phyloP scores from a whole-genome alignment of 2,888 invertebrate species.

The Sepioteuthis lessoniana region DNA sequence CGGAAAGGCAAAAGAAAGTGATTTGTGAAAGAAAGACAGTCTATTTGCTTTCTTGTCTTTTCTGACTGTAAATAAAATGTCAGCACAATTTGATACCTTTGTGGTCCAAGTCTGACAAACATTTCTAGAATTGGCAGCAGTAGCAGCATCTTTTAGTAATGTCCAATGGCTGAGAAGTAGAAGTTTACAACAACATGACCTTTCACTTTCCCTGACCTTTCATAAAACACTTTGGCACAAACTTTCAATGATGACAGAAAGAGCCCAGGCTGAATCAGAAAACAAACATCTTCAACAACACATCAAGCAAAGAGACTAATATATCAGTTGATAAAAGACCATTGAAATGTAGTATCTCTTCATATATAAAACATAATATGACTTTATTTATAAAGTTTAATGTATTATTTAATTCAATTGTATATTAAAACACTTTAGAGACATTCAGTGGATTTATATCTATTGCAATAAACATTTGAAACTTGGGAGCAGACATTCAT shows the following conservation, averaged over 20 bases:
- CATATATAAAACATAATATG: too few relatives aligned
- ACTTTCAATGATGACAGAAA: not conserved
- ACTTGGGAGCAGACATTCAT: too few relatives aligned
- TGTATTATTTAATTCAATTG: too few relatives aligned
- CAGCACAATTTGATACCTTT: constrained; percentile 1
- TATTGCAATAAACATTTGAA: too few relatives aligned
- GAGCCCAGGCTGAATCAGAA: not conserved
- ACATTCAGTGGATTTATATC: too few relatives aligned
- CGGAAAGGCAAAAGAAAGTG: too few relatives aligned
- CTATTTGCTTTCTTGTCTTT: constrained; percentile 14
- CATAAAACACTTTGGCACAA: not conserved
- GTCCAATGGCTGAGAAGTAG: not conserved
- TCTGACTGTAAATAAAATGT: not conserved
- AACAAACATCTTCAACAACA: not conserved
- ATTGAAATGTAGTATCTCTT: too few relatives aligned
- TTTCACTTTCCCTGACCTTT: not conserved
- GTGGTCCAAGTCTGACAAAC: not conserved
- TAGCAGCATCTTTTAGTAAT: not conserved
- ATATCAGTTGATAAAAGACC: not conserved
- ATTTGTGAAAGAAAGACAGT: not conserved
- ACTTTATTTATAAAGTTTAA: too few relatives aligned
- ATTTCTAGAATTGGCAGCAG: not conserved
- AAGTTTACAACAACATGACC: not conserved
- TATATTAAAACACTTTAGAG: too few relatives aligned
- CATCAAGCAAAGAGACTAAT: not conserved